Conservation (phyloP, 2,797 vertebrate genomes). For the Etheostoma nigrum region DNA sequence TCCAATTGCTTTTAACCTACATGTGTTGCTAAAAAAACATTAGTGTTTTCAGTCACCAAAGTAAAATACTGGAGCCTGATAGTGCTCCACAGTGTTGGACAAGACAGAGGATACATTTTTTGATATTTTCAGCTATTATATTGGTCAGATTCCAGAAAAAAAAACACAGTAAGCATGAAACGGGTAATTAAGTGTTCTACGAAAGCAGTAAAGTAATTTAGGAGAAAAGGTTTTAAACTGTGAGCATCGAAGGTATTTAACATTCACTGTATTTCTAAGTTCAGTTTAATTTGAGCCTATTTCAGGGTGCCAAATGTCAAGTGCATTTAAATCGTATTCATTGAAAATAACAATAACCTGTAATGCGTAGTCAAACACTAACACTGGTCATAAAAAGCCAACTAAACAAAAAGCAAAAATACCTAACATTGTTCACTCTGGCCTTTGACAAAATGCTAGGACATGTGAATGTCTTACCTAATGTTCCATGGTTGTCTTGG, state of each 20-base stretch:
- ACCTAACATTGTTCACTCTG: not conserved
- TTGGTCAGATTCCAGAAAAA: not conserved
- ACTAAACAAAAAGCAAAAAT: slow-evolving; percentile 26
- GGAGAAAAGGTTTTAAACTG: not conserved
- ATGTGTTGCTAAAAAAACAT: not conserved
- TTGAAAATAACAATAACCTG: slow-evolving; percentile 27
- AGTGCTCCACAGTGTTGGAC: not conserved
- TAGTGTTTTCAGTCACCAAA: not conserved
- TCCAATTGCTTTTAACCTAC: not conserved
- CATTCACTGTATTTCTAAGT: not conserved
- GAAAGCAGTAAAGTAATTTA: not conserved
- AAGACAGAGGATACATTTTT: slow-evolving; percentile 10
- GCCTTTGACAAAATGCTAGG: slow-evolving; percentile 6
- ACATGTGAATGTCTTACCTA: slow-evolving; percentile 84
- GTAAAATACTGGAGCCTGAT: not conserved
- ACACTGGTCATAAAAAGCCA: slow-evolving; percentile 13
- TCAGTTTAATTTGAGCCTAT: slow-evolving; percentile 3
- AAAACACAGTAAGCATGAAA: not conserved
- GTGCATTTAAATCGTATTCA: slow-evolving; percentile 11
- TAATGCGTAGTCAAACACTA: slow-evolving; percentile 17
- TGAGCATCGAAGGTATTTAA: not conserved
- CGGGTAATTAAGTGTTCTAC: not conserved
- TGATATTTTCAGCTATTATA: slow-evolving; percentile 18
- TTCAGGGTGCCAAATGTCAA: slow-evolving; percentile 5
- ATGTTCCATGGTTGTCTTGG: slow-evolving; percentile 86